These are phyloP conservation scores for Typhlichthys subterraneus DNA, from an alignment of 2,797 vertebrate species.

Conservation along the genomic window DNA sequence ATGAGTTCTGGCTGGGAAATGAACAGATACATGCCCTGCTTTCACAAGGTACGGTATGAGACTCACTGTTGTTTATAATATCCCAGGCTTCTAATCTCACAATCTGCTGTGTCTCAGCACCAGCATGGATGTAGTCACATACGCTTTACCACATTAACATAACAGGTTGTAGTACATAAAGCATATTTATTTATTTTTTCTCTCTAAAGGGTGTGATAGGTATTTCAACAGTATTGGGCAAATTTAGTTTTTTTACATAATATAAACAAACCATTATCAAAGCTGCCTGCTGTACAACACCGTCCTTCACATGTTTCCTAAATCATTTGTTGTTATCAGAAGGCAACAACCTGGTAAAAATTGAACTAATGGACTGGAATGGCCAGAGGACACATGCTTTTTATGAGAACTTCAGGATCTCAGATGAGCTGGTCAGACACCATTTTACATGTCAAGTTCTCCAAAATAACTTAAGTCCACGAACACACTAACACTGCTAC, in stretches of 20 bases:
- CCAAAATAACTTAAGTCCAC: background rate
- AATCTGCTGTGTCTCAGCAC: too few species aligned
- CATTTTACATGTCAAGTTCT: background rate
- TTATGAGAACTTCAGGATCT: slow-evolving; percentile 86
- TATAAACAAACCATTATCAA: background rate
- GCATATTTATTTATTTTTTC: too few species aligned
- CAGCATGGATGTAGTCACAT: too few species aligned
- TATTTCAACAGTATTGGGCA: too few species aligned
- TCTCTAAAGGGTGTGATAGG: too few species aligned
- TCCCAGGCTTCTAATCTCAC: background rate
- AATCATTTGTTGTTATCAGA: slow-evolving; percentile 13
- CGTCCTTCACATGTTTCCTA: background rate
- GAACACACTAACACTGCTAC: background rate
- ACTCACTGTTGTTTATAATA: background rate
- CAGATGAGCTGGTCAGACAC: slow-evolving; percentile 76
- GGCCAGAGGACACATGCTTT: slow-evolving; percentile 80
- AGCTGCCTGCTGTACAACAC: background rate
- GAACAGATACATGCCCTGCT: slow-evolving; percentile 84
- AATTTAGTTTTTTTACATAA: too few species aligned
- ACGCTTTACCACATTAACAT: too few species aligned
- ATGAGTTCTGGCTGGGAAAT: slow-evolving; percentile 93
- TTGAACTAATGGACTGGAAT: slow-evolving; percentile 89
- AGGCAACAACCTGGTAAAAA: slow-evolving; percentile 85
- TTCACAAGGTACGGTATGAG: slow-evolving; percentile 67
- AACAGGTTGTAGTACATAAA: background rate